Conservation (phyloP, 2,113 vertebrate genomes). For the Ornithorhynchus anatinus region DNA sequence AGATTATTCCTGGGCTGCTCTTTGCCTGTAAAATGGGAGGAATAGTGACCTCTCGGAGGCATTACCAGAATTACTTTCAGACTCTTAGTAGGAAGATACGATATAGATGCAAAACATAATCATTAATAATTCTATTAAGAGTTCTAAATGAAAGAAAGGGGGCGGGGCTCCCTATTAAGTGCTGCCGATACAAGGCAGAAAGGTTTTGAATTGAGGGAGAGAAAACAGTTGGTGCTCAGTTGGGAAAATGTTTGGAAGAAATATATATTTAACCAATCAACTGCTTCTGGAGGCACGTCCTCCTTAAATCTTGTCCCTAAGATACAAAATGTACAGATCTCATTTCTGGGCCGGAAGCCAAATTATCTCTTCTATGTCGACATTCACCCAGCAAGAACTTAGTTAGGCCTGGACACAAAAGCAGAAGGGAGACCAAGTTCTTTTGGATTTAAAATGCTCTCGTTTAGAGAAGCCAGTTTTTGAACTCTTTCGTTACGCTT, state of each 20-base stretch:
- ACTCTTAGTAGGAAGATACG: neutral
- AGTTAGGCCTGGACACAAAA: neutral
- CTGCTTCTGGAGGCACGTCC: neutral
- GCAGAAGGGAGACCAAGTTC: constrained; percentile 11
- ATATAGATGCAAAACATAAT: neutral
- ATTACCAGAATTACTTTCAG: constrained; percentile 7
- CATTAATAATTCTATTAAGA: neutral
- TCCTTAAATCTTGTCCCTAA: constrained; percentile 10
- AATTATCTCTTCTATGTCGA: constrained; percentile 1
- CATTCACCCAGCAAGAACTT: neutral
- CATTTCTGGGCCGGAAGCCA: constrained; percentile 30
- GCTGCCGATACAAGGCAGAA: neutral
- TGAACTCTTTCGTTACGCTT: too few species aligned
- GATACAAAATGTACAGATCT: neutral
- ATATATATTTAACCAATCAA: constrained; percentile 46
- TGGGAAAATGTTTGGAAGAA: constrained; percentile 13
- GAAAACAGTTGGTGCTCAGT: neutral
- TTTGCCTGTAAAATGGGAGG: neutral
- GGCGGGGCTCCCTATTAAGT: neutral
- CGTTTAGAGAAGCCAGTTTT: neutral
- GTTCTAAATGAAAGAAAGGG: neutral
- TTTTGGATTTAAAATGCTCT: constrained; percentile 12
- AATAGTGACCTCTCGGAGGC: neutral
- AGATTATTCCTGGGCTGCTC: constrained; percentile 26
- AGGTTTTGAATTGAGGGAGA: neutral